Conservation (phyloP, 2,113 vertebrate genomes). For the Dipodomys ordii region DNA sequence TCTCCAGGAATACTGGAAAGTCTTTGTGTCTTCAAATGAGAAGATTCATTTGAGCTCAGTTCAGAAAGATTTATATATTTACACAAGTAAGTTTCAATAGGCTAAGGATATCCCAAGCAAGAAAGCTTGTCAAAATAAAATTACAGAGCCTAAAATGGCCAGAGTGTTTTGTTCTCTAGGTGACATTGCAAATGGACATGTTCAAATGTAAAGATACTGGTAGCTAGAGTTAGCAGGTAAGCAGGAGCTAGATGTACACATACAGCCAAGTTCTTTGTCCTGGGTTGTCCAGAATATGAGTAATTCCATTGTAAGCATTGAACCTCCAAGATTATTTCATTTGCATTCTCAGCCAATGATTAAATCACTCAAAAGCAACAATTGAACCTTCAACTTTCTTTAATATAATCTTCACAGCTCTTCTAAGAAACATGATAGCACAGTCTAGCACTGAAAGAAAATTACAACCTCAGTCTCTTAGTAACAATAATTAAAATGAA, state of each 20-base stretch:
- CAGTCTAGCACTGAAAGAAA: neutral
- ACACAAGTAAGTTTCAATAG: neutral
- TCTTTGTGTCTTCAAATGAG: neutral
- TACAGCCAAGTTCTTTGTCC: neutral
- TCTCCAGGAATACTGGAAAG: neutral
- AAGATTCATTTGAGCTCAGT: neutral
- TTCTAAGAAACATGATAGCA: neutral
- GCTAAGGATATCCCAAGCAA: neutral
- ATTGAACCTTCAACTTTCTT: neutral
- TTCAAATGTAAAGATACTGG: neutral
- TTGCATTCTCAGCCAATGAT: neutral
- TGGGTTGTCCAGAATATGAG: neutral
- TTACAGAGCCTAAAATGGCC: neutral
- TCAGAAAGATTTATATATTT: neutral
- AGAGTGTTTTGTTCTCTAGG: neutral
- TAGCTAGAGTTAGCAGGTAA: neutral
- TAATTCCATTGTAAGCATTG: conserved; percentile 1
- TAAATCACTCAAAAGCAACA: neutral
- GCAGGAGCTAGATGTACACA: neutral
- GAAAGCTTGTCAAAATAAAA: neutral
- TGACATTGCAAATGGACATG: neutral
- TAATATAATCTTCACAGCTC: neutral
- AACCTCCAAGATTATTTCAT: neutral
- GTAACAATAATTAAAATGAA: conserved; percentile 21
- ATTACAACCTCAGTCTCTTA: neutral